These are phyloP conservation scores for Synergus gifuensis DNA, from an alignment of 2,888 invertebrate species.

Conservation along the genomic window DNA sequence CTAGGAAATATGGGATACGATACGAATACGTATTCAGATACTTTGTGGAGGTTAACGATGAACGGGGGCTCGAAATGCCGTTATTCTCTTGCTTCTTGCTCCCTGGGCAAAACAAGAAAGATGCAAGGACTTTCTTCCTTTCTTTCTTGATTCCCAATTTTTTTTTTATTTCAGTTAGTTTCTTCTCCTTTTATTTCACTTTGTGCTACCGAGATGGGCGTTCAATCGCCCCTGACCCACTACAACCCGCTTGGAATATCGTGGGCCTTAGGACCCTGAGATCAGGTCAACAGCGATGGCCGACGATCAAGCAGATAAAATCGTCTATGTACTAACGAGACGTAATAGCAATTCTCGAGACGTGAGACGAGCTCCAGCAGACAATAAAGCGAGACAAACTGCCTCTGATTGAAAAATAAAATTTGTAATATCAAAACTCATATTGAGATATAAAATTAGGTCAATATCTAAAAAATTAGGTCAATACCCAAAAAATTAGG, in stretches of 20 bases:
- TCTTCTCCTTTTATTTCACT: neutral
- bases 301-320: conserved; percentile 32
- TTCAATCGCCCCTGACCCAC: conserved; percentile 34
- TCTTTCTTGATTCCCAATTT: neutral
- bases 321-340: conserved; percentile 41
- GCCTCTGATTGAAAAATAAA: neutral
- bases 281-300: conserved; percentile 37
- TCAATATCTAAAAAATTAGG: neutral
- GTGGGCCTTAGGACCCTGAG: conserved; percentile 8
- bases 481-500: neutral
- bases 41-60: conserved; percentile 11
- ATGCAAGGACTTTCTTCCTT: conserved; percentile 5
- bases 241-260: conserved; percentile 25
- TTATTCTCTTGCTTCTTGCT: conserved; percentile 37
- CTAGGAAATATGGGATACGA: conserved; percentile 10
- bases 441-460: neutral
- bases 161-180: neutral
- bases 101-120: neutral
- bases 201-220: conserved; percentile 3
- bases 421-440: neutral
- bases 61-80: conserved; percentile 35
- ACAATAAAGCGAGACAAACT: neutral
- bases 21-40: conserved; percentile 31
- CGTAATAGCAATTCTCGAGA: conserved; percentile 23
- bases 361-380: neutral